A percentile compares a stretch with the other conserved stretches of the same genome.
These are phyloP conservation scores for Disparrhopalites patrizii DNA, from an alignment of 2,888 invertebrate species.

Conservation along the genomic window DNA sequence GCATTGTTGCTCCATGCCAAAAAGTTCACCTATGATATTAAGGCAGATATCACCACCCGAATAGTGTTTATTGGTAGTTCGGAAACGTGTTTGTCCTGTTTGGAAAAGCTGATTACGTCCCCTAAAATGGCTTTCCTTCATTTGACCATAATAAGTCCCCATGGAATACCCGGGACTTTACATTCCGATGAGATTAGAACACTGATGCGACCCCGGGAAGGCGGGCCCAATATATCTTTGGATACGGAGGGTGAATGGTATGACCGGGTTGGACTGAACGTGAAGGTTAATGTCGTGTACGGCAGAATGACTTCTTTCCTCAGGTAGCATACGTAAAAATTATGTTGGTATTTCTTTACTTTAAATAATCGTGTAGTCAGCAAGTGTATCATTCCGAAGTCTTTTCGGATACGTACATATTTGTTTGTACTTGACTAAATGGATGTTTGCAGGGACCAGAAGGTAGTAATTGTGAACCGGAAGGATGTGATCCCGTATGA, in stretches of 20 bases:
- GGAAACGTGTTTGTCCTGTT: conserved; percentile 61
- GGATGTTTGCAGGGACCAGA: conserved; percentile 57
- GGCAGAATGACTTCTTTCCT: conserved; percentile 60
- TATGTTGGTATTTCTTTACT: neutral
- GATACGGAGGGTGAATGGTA: conserved; percentile 55
- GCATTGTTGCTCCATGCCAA: conserved; percentile 36
- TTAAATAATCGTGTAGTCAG: neutral
- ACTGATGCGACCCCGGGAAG: conserved; percentile 57
- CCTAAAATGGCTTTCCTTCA: conserved; percentile 63
- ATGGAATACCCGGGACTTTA: conserved; percentile 60
- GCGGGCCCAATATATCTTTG: conserved; percentile 58
- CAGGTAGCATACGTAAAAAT: conserved; percentile 53
- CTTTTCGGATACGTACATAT: neutral
- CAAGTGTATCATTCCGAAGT: too few species aligned
- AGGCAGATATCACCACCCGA: conserved; percentile 58
- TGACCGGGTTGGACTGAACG: conserved; percentile 53
- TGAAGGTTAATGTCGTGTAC: conserved; percentile 64
- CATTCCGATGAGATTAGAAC: conserved; percentile 51
- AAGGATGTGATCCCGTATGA: conserved; percentile 45
- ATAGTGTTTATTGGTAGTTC: conserved; percentile 66
- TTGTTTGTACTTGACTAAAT: too few species aligned
- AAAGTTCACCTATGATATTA: conserved; percentile 50
- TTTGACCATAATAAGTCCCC: conserved; percentile 64
- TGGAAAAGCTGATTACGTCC: conserved; percentile 59
- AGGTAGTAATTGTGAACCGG: conserved; percentile 57